Conservation (phyloP, 2,113 vertebrate genomes). For the Ptyas mucosa region DNA sequence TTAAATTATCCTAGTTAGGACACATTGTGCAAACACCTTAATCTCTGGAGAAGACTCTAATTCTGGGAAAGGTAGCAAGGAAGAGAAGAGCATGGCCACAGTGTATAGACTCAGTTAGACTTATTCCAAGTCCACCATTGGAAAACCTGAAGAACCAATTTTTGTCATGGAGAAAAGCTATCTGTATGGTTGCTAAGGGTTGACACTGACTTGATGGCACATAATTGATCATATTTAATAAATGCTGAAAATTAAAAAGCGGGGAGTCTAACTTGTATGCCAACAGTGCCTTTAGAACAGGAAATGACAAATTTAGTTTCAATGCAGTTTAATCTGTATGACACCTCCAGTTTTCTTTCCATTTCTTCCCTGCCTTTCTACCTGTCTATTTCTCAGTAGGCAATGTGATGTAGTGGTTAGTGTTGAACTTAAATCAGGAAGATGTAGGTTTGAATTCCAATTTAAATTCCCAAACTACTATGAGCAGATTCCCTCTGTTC, state of each 20-base stretch:
- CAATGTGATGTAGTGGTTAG: neutral
- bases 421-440: neutral
- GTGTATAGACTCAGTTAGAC: neutral
- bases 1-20: neutral
- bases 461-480: neutral
- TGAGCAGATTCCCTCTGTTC: neutral
- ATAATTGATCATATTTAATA: neutral
- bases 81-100: neutral
- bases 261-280: neutral
- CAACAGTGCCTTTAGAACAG: neutral
- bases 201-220: neutral
- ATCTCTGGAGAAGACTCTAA: neutral
- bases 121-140: neutral
- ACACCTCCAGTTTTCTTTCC: neutral
- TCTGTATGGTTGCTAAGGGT: neutral
- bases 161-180: neutral
- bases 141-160: neutral
- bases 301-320: neutral
- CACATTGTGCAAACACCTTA: neutral
- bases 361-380: neutral
- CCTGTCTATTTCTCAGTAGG: neutral
- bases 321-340: neutral
- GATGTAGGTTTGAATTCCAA: neutral
- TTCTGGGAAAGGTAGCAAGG: neutral
- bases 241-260: neutral